Conservation (phyloP, 1,140 invertebrate genomes). For the Rhopalosiphum padi region DNA sequence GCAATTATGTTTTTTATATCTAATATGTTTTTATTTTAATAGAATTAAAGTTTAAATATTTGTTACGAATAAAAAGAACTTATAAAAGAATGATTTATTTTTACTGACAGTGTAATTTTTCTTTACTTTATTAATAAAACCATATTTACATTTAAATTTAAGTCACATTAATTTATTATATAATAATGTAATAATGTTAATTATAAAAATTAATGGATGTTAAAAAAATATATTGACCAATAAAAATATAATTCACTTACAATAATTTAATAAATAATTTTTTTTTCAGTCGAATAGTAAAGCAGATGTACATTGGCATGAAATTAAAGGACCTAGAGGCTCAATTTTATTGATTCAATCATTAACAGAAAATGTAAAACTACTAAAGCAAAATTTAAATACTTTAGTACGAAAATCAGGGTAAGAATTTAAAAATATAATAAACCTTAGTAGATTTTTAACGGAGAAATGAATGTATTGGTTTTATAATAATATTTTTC, state of each 20-base stretch:
- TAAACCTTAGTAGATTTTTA: not conserved
- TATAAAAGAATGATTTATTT: not conserved
- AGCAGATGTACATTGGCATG: conserved; percentile 57
- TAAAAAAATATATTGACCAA: not conserved
- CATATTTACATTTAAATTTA: not conserved
- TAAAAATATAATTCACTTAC: not conserved
- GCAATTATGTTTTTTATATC: not conserved
- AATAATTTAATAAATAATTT: not conserved
- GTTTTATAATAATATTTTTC: no score
- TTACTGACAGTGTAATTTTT: not conserved
- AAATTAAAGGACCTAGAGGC: conserved; percentile 64
- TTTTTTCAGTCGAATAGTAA: conserved; percentile 42
- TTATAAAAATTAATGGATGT: not conserved
- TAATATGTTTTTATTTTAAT: not conserved
- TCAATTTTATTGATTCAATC: conserved; percentile 64
- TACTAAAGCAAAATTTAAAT: conserved; percentile 63
- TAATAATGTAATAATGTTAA: not conserved
- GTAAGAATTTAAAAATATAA: conserved; percentile 62
- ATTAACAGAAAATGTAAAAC: conserved; percentile 63
- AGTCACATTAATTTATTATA: not conserved
- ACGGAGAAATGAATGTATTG: no score
- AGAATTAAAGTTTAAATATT: not conserved
- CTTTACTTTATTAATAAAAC: not conserved
- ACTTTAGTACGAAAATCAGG: conserved; percentile 65
- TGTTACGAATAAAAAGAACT: not conserved